These are phyloP conservation scores for Entomyzon cyanotis DNA, from an alignment of 2,113 vertebrate genomes.

Conservation along the genomic window DNA sequence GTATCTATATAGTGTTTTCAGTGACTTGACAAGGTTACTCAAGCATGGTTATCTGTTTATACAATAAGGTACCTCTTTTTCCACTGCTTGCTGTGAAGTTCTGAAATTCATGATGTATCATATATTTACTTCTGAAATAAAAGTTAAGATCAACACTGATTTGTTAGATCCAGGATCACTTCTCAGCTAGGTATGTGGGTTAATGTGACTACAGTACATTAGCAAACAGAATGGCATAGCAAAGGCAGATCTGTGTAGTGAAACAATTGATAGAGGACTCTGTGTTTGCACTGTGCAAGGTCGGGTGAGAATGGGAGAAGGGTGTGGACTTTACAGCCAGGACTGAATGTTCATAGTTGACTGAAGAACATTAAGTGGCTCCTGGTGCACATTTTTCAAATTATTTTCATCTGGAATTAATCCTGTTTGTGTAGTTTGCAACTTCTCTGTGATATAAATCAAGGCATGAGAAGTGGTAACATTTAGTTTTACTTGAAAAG, in stretches of 20 bases:
- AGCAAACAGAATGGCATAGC: not conserved
- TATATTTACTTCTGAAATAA: not conserved
- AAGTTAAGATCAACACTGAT: not conserved
- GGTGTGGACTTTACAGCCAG: accelerated
- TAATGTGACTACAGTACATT: not conserved
- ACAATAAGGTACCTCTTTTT: not conserved
- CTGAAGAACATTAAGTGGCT: not conserved
- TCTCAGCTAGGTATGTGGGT: not conserved
- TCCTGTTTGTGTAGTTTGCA: not conserved
- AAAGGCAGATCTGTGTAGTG: not conserved
- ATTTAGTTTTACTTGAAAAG: not conserved
- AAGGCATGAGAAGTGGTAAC: not conserved
- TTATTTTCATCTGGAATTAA: not conserved
- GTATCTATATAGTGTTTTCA: not conserved
- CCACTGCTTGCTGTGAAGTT: not conserved
- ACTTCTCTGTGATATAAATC: not conserved
- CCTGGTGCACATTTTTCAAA: not conserved
- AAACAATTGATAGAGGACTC: not conserved
- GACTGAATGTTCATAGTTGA: not conserved
- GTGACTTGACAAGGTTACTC: not conserved
- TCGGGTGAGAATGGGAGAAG: not conserved
- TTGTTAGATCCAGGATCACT: not conserved
- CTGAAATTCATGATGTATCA: not conserved
- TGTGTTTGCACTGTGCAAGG: accelerated
- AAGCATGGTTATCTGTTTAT: not conserved